These are phyloP conservation scores for Apamea crenata DNA, from an alignment of 2,888 invertebrate species.

Conservation along the genomic window DNA sequence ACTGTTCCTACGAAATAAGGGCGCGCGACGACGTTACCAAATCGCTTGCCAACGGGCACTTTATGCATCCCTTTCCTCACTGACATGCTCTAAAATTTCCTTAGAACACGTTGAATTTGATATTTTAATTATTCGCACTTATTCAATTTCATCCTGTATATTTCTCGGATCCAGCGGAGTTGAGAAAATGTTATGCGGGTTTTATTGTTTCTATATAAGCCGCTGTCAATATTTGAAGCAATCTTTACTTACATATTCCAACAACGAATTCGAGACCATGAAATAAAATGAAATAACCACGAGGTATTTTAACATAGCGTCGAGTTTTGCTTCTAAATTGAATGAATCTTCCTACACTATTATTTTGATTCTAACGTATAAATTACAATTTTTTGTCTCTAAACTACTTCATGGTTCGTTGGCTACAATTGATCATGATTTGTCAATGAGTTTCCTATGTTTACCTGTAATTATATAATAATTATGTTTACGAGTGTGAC, in stretches of 20 bases:
- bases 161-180: neutral
- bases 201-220: neutral
- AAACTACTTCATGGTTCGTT: slow-evolving; percentile 21
- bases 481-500: neutral
- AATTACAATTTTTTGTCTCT: slow-evolving; percentile 7
- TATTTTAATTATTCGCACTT: no score
- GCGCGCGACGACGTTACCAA: no score
- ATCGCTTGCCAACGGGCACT: no score
- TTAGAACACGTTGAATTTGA: no score
- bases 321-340: neutral
- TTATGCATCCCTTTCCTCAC: no score
- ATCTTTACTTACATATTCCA: slow-evolving; percentile 42
- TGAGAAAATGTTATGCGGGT: neutral
- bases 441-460: slow-evolving; percentile 3
- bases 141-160: neutral
- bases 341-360: neutral
- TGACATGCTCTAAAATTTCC: no score
- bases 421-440: slow-evolving; percentile 12
- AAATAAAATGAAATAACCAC: slow-evolving; percentile 30
- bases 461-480: neutral
- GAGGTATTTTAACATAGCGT: slow-evolving; percentile 47
- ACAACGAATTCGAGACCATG: slow-evolving; percentile 1
- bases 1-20: no score
- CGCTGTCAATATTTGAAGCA: neutral
- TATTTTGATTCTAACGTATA: neutral